Conservation (phyloP, 2,797 vertebrate species). For the Cynopterus sphinx region DNA sequence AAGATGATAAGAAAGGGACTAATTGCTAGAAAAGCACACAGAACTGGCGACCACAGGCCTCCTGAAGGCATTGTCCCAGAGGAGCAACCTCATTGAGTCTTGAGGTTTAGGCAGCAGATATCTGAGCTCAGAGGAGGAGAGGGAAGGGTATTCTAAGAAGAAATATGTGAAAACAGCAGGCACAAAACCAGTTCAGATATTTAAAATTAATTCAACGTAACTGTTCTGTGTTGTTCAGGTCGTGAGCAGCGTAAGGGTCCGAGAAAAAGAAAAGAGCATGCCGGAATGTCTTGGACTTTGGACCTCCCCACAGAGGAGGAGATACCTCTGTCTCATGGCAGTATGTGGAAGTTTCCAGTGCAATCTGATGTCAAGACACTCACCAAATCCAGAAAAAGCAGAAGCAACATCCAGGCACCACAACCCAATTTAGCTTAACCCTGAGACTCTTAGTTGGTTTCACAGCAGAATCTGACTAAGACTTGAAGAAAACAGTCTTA, state of each 20-base stretch:
- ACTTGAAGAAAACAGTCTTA: constrained; percentile 65
- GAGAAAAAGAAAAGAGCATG: neutral
- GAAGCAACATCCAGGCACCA: neutral
- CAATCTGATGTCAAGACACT: neutral
- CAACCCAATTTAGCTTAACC: constrained; percentile 30
- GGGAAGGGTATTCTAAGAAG: constrained; percentile 56
- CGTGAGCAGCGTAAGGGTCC: neutral
- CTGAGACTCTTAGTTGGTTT: neutral
- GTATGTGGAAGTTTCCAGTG: neutral
- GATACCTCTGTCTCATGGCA: neutral
- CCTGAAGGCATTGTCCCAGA: neutral
- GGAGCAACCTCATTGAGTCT: neutral
- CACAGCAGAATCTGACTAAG: constrained; percentile 46
- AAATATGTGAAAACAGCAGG: neutral
- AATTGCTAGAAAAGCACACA: neutral
- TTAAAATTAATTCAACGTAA: neutral
- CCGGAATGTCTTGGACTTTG: neutral
- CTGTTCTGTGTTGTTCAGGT: neutral
- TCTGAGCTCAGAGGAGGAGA: neutral
- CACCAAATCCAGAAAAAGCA: constrained; percentile 46
- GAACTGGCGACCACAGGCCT: neutral
- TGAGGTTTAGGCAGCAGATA: neutral
- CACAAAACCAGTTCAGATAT: neutral
- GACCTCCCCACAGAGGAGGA: neutral
- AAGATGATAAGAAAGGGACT: neutral